Evolutionary conservation across 2,797 vertebrate species (phyloP), one percentile per base, ranked within the genome.

Genomic region (Saxicola maurus): DNA sequence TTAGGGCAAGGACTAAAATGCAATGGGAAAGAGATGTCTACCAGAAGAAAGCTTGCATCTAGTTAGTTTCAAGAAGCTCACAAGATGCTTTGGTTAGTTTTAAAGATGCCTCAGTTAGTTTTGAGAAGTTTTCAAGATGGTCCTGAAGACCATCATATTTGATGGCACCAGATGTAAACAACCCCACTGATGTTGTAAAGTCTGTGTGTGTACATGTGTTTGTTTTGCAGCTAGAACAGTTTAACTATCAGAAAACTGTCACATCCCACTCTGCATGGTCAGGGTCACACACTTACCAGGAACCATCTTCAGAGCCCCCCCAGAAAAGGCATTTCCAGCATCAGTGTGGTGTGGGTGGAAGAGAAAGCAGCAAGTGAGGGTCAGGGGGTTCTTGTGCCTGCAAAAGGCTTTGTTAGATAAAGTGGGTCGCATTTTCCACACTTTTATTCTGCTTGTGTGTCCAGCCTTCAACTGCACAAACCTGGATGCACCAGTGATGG

Each of bases 201-300:
- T 73, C 33, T 59, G 10, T 73, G 48, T 75, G 51, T 33, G 46
- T 31, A 15, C 20, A 9, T 12, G 38, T 82, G 52, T 79, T 71
- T 89, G 86, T 78, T 90, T 89, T 91, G 84, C 60, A 90, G 49
- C 38, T 67, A 56, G 75, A 86, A 71, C 6, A 27, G 48, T 57
- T 76, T 57, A 64, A 30, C 71, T 55, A 17, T 51, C 55, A 78
- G 77, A 75, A 66, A 91, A 66, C 40, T 59, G 38, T 43, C 45
- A 19, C 25, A 12, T 51, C 51, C 24, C 0, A 0, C 52, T 49
- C 56, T 56, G 53, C 0, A 0, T 0, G 0, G 8, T 52, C 27
- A n/a, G 37, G 49, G 62, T 69, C 65, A 25, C 3, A 15, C 7
- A 7, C 56, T 78, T 78, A 81, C 43, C 56, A 69, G 74, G 66